A percentile compares a stretch with the other conserved stretches of the same genome.
These are phyloP conservation scores for Dynastes tityus DNA, from an alignment of 2,888 invertebrate genomes.

Conservation along the genomic window DNA sequence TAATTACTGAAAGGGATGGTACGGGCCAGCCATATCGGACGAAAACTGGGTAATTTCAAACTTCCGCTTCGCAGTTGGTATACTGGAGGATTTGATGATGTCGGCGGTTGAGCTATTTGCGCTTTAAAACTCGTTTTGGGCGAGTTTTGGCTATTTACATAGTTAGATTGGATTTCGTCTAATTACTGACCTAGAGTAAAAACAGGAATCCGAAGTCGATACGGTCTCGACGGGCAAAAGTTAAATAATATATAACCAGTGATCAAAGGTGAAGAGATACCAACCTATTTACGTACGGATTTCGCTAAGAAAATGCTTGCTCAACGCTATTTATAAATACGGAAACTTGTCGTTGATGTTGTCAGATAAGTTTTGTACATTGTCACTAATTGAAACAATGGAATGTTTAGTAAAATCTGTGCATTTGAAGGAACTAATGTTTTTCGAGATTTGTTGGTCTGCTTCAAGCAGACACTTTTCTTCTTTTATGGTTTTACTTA, in stretches of 20 bases:
- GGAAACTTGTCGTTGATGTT: too few species aligned
- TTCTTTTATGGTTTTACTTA: too few species aligned
- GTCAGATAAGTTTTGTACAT: too few species aligned
- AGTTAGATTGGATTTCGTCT: slow-evolving; percentile 10
- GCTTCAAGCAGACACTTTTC: too few species aligned
- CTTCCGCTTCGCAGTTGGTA: not conserved
- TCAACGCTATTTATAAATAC: too few species aligned
- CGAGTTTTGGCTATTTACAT: not conserved
- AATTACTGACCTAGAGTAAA: slow-evolving; percentile 4
- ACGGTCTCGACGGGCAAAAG: not conserved
- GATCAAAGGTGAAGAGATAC: too few species aligned
- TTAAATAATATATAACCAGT: not conserved
- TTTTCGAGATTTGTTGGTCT: too few species aligned
- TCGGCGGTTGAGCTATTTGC: not conserved
- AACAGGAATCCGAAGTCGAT: not conserved
- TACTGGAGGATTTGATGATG: not conserved
- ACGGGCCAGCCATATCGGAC: not conserved
- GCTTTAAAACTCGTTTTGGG: not conserved
- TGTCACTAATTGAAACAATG: too few species aligned
- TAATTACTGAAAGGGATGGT: not conserved
- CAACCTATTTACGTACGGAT: too few species aligned
- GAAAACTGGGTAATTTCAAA: not conserved
- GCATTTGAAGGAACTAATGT: too few species aligned
- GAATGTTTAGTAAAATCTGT: too few species aligned
- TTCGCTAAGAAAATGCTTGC: too few species aligned